Evolutionary conservation across 2,797 vertebrate species (phyloP), one percentile per base, ranked within the genome.

Genomic region (Onychomys leucogaster): DNA sequence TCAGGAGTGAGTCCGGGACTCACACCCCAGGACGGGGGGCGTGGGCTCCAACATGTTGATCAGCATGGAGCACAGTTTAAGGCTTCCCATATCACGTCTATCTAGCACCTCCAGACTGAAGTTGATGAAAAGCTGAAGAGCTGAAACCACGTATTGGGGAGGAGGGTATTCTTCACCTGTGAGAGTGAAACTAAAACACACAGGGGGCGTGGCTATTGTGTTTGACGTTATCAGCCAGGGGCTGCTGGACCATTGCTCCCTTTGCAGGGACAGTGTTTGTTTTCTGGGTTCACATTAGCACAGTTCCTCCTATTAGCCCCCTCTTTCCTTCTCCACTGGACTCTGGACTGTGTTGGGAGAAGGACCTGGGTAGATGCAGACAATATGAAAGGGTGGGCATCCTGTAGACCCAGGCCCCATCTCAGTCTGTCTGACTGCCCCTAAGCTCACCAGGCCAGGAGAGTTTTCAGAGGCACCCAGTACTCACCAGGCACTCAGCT

Each of bases 301-400:
- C 2, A 11, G 2, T 41, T 8, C 21, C 41, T 29, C 23, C 10
- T 3, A 7, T 17, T 2, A 19, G n/a, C 21, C 21, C 13, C 25
- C 13, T 2, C 2, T 12, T 65, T 80, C 55, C 75, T 32, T 59
- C 52, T 32, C 49, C 3, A 4, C 10, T 14, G 7, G 32, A 19
- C 7, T 2, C 10, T 25, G 7, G 25, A 14, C 13, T 2, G 41
- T 4, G 5, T 46, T 23, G 25, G 6, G 43, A 77, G 13, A 86
- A 52, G n/a, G 29, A 27, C 0, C 0, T 16, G 23, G 41, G n/a
- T 6, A 76, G 12, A 83, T 2, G 37, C n/a, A 21, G 59, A 75
- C 16, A 11, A 19, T 21, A 55, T 17, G 10, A n/a, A 46, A 67
- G 0, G 5, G 46, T 29, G n/a, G 37, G 27, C 7, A 0, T 27